phyloP scores from a whole-genome alignment of 2,888 invertebrate genomes.

The Xylocampa areola region DNA sequence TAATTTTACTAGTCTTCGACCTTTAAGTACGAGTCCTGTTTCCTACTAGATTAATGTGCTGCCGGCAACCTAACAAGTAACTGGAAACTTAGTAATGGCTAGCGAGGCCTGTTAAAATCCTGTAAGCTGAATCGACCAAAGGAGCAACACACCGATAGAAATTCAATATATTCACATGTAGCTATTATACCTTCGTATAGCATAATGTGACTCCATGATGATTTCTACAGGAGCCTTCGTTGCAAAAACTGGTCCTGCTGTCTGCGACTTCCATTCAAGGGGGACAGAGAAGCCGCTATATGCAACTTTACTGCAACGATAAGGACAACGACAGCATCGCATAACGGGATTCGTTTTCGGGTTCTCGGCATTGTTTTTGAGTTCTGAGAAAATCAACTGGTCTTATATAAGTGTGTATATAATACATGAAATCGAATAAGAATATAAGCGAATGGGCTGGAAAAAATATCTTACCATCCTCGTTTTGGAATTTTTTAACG shows the following conservation, averaged over 20 bases:
- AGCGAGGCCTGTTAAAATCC: slow-evolving; percentile 13
- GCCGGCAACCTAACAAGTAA: not conserved
- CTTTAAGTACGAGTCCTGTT: too few relatives aligned
- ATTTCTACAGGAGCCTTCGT: slow-evolving; percentile 59
- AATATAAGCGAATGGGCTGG: slow-evolving; percentile 34
- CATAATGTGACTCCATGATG: slow-evolving; percentile 61
- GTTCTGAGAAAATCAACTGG: slow-evolving; percentile 59
- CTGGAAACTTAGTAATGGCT: not conserved
- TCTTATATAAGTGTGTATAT: slow-evolving; percentile 38
- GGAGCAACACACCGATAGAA: slow-evolving; percentile 20
- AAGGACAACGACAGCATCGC: slow-evolving; percentile 69
- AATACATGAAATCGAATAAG: slow-evolving; percentile 14
- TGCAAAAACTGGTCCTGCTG: slow-evolving; percentile 85
- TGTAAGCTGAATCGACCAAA: slow-evolving; percentile 9
- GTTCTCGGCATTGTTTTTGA: slow-evolving; percentile 57
- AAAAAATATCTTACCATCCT: slow-evolving; percentile 26
- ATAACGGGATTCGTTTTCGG: slow-evolving; percentile 81
- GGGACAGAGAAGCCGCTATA: slow-evolving; percentile 71
- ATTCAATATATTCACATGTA: slow-evolving; percentile 35
- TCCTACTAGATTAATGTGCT: too few relatives aligned
- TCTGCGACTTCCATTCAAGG: slow-evolving; percentile 85
- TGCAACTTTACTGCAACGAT: slow-evolving; percentile 51
- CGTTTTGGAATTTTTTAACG: slow-evolving; percentile 38
- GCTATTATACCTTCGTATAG: slow-evolving; percentile 48
- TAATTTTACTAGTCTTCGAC: too few relatives aligned